Percentiles rank a stretch among this genome's conserved stretches.
Evolutionary conservation across 2,113 vertebrate genomes (phyloP).

Genomic region (Melanerpes aurifrons): DNA sequence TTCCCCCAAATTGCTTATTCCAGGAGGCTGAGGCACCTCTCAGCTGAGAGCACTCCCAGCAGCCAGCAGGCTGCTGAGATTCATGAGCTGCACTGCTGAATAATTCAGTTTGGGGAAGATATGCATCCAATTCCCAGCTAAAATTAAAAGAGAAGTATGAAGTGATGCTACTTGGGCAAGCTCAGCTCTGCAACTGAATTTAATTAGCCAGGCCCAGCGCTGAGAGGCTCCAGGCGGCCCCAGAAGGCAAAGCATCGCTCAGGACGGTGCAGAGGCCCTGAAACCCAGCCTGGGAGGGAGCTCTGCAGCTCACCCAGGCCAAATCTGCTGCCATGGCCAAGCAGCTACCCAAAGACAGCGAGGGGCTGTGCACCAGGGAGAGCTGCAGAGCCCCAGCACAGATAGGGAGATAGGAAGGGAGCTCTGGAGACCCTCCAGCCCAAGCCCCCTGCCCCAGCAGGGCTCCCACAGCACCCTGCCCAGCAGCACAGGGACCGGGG

Average conservation of each 20-base stretch:
- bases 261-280: rapidly evolving
- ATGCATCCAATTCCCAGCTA: background rate
- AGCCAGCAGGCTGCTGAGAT: background rate
- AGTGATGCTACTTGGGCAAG: background rate
- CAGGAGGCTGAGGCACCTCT: background rate
- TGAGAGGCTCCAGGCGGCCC: no score
- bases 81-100: constrained; percentile 17
- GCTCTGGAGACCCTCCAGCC: no score
- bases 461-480: no score
- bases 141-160: background rate
- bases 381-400: no score
- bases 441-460: no score
- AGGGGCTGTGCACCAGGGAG: no score
- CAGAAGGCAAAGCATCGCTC: background rate
- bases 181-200: rapidly evolving
- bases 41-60: background rate
- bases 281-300: no score
- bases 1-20: background rate
- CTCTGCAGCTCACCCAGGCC: no score
- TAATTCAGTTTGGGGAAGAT: background rate
- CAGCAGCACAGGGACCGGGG: no score
- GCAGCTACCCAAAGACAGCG: no score
- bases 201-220: rapidly evolving
- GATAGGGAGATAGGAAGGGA: no score
- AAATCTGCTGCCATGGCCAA: no score